Evolutionary conservation across 2,888 invertebrate species (phyloP).

Genomic region (Lasioglossum leucozonium): DNA sequence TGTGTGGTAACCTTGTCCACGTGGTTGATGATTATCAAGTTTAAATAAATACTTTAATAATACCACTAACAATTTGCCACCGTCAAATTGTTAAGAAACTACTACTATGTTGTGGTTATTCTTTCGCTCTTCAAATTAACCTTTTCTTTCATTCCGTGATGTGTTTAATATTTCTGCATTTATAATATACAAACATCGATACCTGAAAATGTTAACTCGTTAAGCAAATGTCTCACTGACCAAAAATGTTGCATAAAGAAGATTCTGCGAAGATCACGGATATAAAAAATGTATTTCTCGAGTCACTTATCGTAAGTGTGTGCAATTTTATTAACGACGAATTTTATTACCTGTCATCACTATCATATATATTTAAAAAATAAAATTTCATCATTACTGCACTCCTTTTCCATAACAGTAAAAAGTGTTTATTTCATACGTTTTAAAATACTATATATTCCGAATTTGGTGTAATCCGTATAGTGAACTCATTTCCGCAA

Average conservation of each 20-base stretch:
- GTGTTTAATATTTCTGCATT: conserved; percentile 7
- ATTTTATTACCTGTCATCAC: background rate
- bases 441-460: background rate
- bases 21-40: conserved; percentile 15
- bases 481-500: background rate
- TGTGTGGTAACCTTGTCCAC: background rate
- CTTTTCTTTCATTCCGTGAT: conserved; percentile 29
- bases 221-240: conserved; percentile 1
- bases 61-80: background rate
- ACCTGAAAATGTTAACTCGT: conserved; percentile 13
- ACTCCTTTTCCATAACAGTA: background rate
- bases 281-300: conserved; percentile 72
- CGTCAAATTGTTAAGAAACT: background rate
- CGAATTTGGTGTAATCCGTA: background rate
- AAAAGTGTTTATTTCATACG: background rate
- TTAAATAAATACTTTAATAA: background rate
- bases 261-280: conserved; percentile 25
- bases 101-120: conserved; percentile 6
- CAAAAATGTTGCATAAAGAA: conserved; percentile 64
- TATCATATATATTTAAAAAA: background rate
- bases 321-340: background rate
- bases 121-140: background rate
- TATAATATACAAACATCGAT: background rate
- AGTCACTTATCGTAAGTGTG: conserved; percentile 79
- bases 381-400: background rate